Base-by-base conservation (phyloP, 1,140 invertebrate genomes). In the Aleiodes sp. region DNA sequence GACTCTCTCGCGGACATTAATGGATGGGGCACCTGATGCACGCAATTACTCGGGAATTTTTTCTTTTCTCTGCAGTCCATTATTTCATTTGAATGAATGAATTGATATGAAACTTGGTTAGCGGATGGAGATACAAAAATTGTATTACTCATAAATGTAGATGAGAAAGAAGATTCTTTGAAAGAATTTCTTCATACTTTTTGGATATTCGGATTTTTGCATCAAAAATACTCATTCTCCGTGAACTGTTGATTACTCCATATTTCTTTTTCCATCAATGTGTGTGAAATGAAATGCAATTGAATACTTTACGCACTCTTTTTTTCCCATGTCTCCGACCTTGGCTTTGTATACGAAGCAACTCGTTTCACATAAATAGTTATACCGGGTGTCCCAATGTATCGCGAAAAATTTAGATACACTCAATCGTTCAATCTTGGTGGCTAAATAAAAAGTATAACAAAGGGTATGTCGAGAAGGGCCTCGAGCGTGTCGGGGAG, bases 351-450 rank as follows among this genome's bases (percentile, higher is more conserved):
- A 66, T 9, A 52, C 33, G 19, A 46, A 65, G n/a, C 28, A 28
- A 56, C 43, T 19, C 29, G 7, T 19, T 26, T 35, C 65, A 67
- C 56, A 57, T 33, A 37, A 67, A 59, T 67, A 57, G 46, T 52
- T 28, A 67, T 67, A 67, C 65, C 65, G 52, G 52, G 65, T 67
- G 65, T 67, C 52, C 41, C 21, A 14, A 29, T 35, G 33, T 21
- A 21, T 24, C 46, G 8, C 21, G 2, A 52, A 21, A 21, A 24
- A 6, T 16, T 14, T 52, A 21, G 46, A 52, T 52, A 24, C 21
- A 35, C 59, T 24, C 21, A 24, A 52, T 52, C 46, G 46, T 37
- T 39, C 64, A 41, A 33, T 65, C 46, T 31, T 12, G 24, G 7
- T 28, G 10, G 12, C 19, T 9, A 24, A 12, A 24, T 4, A 63